These are phyloP conservation scores for silkworm (Bombyx mori) DNA, from an alignment of 1,140 invertebrate species.

Conservation along the genomic window DNA sequence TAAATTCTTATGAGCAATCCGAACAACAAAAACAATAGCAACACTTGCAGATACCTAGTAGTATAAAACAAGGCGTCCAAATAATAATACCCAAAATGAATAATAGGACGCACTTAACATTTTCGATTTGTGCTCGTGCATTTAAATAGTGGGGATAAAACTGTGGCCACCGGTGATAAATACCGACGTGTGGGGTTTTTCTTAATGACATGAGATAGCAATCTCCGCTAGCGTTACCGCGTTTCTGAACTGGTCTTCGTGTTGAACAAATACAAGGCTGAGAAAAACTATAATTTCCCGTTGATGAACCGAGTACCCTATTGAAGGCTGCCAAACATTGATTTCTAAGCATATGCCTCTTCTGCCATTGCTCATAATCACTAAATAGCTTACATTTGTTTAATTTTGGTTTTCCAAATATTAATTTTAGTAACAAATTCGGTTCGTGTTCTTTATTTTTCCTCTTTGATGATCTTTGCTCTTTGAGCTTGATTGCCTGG, in stretches of 20 bases:
- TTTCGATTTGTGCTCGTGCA: constrained; percentile 16
- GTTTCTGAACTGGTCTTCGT: too few relatives aligned
- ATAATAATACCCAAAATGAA: constrained; percentile 23
- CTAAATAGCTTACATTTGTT: too few relatives aligned
- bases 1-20: constrained; percentile 4
- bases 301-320: too few relatives aligned
- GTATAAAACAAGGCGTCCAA: constrained; percentile 29
- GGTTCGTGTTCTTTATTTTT: background rate
- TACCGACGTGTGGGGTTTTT: constrained; percentile 24
- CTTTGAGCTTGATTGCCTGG: constrained; percentile 10
- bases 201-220: constrained; percentile 30
- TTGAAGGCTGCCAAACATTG: too few relatives aligned
- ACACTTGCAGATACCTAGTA: constrained; percentile 26
- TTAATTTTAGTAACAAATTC: too few relatives aligned
- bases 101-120: constrained; percentile 17
- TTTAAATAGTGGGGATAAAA: constrained; percentile 25
- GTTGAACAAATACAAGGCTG: too few relatives aligned
- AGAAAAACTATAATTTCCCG: too few relatives aligned
- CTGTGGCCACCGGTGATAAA: constrained; percentile 26
- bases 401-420: too few relatives aligned
- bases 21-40: constrained; percentile 26
- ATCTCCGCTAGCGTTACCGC: constrained; percentile 15
- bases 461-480: background rate
- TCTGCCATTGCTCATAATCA: too few relatives aligned
- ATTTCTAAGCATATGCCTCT: too few relatives aligned